Evolutionary conservation across 2,888 invertebrate genomes (phyloP).

Genomic region (Eutolmus rufibarbis): DNA sequence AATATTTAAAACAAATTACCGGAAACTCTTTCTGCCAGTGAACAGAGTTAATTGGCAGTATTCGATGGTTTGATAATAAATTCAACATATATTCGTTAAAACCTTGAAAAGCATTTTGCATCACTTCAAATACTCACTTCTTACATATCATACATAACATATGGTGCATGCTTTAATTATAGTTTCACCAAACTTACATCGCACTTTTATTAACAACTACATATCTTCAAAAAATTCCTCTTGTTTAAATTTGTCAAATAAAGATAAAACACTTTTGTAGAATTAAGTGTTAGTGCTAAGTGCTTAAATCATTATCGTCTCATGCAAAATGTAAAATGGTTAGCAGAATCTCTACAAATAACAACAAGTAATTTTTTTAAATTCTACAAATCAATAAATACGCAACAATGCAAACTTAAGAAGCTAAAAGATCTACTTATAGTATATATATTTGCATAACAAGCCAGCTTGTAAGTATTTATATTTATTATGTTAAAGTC

Average conservation of each 20-base stretch:
- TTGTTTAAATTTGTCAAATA: background rate
- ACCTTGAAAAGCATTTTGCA: background rate
- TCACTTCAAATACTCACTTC: background rate
- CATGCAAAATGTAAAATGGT: background rate
- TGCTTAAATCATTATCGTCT: background rate
- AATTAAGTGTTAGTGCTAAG: background rate
- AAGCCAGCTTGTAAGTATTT: background rate
- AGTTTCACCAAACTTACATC: background rate
- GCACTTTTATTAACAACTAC: background rate
- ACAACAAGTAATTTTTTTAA: background rate
- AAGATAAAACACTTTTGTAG: background rate
- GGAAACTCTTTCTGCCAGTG: background rate
- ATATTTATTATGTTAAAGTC: background rate
- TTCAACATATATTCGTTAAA: background rate
- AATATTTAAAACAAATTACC: background rate
- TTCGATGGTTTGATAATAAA: background rate
- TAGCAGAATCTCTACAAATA: background rate
- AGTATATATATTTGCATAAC: background rate
- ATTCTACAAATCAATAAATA: background rate
- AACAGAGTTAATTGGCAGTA: background rate
- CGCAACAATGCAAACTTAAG: background rate
- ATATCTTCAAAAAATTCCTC: background rate
- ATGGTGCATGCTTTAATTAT: background rate
- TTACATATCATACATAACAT: background rate
- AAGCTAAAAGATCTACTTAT: background rate